These are phyloP conservation scores for Microctonus aethiopoides DNA, from an alignment of 2,888 invertebrate species.

Conservation along the genomic window DNA sequence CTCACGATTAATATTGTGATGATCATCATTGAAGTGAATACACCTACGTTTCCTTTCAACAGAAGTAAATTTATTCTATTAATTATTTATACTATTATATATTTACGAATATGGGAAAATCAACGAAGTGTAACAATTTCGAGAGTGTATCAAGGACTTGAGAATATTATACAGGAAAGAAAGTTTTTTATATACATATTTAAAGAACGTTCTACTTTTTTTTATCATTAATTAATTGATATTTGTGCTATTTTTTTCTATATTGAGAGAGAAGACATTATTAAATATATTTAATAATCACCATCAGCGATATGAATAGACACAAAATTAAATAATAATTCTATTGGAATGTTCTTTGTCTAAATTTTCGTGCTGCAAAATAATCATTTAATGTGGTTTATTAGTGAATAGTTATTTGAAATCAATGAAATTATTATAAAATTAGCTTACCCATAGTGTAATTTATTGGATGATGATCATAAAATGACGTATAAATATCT, in stretches of 20 bases:
- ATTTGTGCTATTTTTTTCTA: too few relatives aligned
- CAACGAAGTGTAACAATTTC: neutral
- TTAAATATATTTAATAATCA: too few relatives aligned
- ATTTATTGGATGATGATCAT: too few relatives aligned
- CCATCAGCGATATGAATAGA: too few relatives aligned
- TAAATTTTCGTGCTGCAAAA: too few relatives aligned
- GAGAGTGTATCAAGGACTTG: neutral
- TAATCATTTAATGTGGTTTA: too few relatives aligned
- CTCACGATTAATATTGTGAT: neutral
- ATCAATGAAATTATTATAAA: too few relatives aligned
- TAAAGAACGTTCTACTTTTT: neutral
- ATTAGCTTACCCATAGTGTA: neutral
- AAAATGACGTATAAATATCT: neutral
- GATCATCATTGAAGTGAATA: neutral
- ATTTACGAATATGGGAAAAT: neutral
- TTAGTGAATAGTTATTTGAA: too few relatives aligned
- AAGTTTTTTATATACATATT: neutral
- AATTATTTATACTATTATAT: neutral
- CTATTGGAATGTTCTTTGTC: slow-evolving; percentile 6
- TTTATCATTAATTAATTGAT: neutral
- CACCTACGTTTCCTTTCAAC: neutral
- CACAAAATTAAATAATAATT: too few relatives aligned
- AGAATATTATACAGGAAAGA: neutral
- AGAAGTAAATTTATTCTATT: neutral
- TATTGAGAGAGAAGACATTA: too few relatives aligned